Base-by-base conservation (phyloP, 2,888 invertebrate genomes). In the Anarsia innoxiella region DNA sequence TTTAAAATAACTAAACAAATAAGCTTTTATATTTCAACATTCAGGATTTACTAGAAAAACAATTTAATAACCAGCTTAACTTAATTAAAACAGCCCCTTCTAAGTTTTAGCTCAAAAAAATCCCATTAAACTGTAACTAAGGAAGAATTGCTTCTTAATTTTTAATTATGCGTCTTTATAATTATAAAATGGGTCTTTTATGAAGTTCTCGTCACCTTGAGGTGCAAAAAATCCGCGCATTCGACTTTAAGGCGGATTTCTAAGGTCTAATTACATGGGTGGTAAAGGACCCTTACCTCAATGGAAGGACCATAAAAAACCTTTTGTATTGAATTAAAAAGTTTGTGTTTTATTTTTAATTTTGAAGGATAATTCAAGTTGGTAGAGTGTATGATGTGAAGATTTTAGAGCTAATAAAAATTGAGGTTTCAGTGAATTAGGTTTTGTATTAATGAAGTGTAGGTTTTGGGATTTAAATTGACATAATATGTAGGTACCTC, bases 41-140 rank as follows among this genome's bases (percentile, higher is more conserved):
- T n/a, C n/a, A n/a, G n/a, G n/a, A n/a, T n/a, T n/a, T 45, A 28
- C 41, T 38, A 27, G 16, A 62, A 61, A 62, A 68, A 61, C 53
- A 42, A 53, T 58, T 54, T 76, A 82, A 82, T 79, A 66, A 72
- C 63, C 56, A 71, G 66, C 52, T 55, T 51, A 69, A 69, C 63
- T 45, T n/a, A 31, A 12, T 51, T 42, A 41, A 40, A 53, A 57
- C 51, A n/a, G n/a, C 53, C 46, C 39, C 48, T 54, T 49, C 45
- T 25, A 30, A 36, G 28, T 25, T 23, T 11, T 32, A 13, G 26
- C 11, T 12, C 28, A 47, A 61, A 56, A 57, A 53, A 43, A 40
- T 36, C 41, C 40, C 72, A 69, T 68, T 66, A 60, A 68, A 64
- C 68, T 57, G 19, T 53, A 52, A 56, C 49, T 61, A 63, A 63